phyloP scores from a whole-genome alignment of 2,888 invertebrate species.

The Drosophila austrosaltans region DNA sequence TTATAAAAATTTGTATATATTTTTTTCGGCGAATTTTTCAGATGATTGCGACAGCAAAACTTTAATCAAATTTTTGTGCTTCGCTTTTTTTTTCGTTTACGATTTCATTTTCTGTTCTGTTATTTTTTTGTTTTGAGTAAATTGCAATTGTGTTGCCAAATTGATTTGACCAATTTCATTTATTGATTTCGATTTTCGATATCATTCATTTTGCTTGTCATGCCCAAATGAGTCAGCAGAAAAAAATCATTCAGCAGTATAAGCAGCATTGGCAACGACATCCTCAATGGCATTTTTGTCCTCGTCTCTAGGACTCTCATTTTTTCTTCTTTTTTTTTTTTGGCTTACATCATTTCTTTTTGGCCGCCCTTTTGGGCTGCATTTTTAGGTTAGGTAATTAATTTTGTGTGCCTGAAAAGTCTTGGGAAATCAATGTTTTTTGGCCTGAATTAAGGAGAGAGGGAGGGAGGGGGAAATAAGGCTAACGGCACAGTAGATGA shows the following conservation, averaged over 20 bases:
- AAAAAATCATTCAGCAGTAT: slow-evolving; percentile 26
- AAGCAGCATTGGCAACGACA: slow-evolving; percentile 48
- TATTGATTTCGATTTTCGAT: slow-evolving; percentile 77
- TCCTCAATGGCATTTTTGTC: slow-evolving; percentile 60
- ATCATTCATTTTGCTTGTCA: slow-evolving; percentile 71
- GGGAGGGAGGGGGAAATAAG: neutral
- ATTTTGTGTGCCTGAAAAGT: slow-evolving; percentile 72
- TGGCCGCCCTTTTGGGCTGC: slow-evolving; percentile 45
- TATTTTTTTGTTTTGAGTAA: slow-evolving; percentile 50
- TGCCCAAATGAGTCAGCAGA: slow-evolving; percentile 72
- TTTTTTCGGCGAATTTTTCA: slow-evolving; percentile 6
- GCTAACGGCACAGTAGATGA: slow-evolving; percentile 21
- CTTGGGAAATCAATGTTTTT: slow-evolving; percentile 77
- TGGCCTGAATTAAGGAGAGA: neutral
- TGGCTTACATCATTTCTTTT: slow-evolving; percentile 55
- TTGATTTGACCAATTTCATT: slow-evolving; percentile 78
- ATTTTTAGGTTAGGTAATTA: slow-evolving; percentile 77
- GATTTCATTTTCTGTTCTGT: slow-evolving; percentile 60
- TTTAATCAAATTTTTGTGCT: slow-evolving; percentile 74
- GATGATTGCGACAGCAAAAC: slow-evolving; percentile 24
- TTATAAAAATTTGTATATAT: neutral
- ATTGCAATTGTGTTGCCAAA: slow-evolving; percentile 76
- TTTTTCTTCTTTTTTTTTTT: neutral
- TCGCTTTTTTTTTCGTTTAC: slow-evolving; percentile 48
- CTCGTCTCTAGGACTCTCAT: slow-evolving; percentile 22